phyloP scores from a whole-genome alignment of 2,797 vertebrate species.

The Crypturellus tataupa region DNA sequence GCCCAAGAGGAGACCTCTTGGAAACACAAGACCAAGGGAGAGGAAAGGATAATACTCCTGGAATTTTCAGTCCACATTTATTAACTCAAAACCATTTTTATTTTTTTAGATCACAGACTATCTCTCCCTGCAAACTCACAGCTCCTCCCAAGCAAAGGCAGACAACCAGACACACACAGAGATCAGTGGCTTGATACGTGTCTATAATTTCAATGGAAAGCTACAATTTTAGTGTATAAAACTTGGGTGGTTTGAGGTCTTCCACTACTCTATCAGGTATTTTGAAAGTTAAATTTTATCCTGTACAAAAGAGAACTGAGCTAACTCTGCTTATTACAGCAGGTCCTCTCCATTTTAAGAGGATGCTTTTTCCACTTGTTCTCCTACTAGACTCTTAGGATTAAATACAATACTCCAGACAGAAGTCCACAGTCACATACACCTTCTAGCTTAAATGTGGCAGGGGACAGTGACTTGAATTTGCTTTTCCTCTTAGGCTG shows the following conservation, averaged over 20 bases:
- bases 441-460: neutral
- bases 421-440: neutral
- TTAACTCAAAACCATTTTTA: neutral
- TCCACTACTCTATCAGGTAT: neutral
- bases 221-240: neutral
- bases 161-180: neutral
- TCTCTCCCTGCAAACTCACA: neutral
- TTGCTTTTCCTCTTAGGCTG: neutral
- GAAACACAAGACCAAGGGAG: neutral
- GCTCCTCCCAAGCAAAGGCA: neutral
- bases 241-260: neutral
- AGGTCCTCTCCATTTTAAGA: neutral
- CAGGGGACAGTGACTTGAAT: neutral
- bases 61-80: neutral
- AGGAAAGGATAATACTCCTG: neutral
- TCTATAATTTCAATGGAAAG: neutral
- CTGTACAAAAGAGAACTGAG: neutral
- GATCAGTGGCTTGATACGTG: fast-evolving
- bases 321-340: neutral
- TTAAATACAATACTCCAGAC: neutral
- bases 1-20: neutral
- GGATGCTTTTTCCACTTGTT: neutral
- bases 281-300: neutral
- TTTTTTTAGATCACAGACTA: neutral
- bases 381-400: neutral